Base-by-base conservation (phyloP, 2,113 vertebrate species). In the Poecile atricapillus region DNA sequence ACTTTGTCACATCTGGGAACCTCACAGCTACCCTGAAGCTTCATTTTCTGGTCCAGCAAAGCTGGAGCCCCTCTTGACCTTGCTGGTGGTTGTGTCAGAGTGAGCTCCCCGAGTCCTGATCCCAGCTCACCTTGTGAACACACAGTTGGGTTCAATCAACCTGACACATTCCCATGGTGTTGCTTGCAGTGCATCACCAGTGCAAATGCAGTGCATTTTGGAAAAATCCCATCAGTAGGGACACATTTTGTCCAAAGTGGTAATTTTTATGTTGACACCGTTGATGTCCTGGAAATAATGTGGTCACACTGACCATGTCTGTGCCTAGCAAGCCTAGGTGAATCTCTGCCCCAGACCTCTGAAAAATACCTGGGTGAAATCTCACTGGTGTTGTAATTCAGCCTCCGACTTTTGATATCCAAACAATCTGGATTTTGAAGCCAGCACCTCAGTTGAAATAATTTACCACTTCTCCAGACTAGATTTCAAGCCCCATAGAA, bases 1-100 rank as follows among this genome's bases (percentile, higher is more conserved):
- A 81, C 68, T 95, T 90, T 31, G 79, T 92, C 91, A 97, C 83
- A 90, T 94, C 80, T 96, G 91, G 94, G 47, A 83, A 76, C 92
- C 94, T 96, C 89, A 83, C 95, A 90, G 52, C 39, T 90, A 52
- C 44, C 46, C 91, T 53, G 59, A 76, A 92, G 47, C 39, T 90
- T 78, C 76, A 59, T 83, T 88, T 95, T 89, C 80, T 89, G 33
- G 80, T 83, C 80, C 60, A 59, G 64, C 7, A 59, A 50, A 81
- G 27, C 19, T 5, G 1, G 9, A 18, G 16, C 21, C 44, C 30
- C 52, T 80, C 30, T 59, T 75, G 91, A 81, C 47, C 80, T 83
- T 70, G 50, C 6, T 77, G 50, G 19, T 70, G 4, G 30, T 47
- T 63, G 33, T 77, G 35, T 68, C 1, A 0, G 27, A 23, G 30